phyloP scores from a whole-genome alignment of 2,113 vertebrate genomes.

The Aplodontia rufa region DNA sequence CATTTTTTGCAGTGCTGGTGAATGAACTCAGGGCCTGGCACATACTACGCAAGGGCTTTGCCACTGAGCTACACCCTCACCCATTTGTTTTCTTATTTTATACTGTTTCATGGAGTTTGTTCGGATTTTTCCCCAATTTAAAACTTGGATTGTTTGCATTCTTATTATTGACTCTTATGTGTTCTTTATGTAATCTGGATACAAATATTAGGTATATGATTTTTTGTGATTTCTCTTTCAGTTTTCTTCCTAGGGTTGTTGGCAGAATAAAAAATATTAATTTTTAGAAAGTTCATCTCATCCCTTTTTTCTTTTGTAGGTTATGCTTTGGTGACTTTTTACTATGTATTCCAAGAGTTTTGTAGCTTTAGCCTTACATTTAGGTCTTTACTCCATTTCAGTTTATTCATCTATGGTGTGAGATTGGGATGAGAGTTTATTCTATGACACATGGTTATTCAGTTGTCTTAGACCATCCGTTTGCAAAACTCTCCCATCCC shows the following conservation, averaged over 20 bases:
- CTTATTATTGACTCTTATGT: neutral
- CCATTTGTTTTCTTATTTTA: neutral
- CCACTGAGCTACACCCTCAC: neutral
- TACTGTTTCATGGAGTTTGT: neutral
- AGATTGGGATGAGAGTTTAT: neutral
- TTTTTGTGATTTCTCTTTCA: no score
- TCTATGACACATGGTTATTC: no score
- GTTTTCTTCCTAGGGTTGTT: neutral
- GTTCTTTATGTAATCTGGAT: neutral
- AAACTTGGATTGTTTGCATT: neutral
- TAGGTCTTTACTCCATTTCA: neutral
- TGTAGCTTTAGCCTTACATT: neutral
- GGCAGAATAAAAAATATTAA: neutral
- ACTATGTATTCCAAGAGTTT: neutral
- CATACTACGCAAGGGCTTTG: no score
- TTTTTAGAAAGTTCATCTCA: neutral
- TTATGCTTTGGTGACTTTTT: neutral
- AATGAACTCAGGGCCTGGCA: no score
- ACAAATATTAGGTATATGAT: no score
- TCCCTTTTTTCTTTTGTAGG: neutral
- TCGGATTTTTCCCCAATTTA: neutral
- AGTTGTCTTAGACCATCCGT: no score
- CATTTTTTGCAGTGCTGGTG: no score
- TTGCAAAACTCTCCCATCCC: no score
- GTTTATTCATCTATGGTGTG: neutral